These are phyloP conservation scores for Zaprionus davidi DNA, from an alignment of 1,140 invertebrate species.

Conservation along the genomic window DNA sequence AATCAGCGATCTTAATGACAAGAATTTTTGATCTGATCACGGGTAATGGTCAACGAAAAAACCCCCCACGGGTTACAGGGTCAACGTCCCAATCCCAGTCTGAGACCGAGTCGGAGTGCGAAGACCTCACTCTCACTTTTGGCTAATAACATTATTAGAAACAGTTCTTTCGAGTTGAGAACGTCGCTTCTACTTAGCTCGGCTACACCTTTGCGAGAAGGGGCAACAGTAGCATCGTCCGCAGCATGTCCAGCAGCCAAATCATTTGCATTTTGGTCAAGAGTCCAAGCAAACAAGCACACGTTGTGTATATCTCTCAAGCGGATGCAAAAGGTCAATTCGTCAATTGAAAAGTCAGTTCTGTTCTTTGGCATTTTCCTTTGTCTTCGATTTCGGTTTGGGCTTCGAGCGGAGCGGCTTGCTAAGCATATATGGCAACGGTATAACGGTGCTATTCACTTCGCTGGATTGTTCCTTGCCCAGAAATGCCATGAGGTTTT, in stretches of 20 bases:
- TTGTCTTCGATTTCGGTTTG: slow-evolving; percentile 13
- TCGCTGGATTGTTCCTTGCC: slow-evolving; percentile 29
- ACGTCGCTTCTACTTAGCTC: background rate
- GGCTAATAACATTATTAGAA: slow-evolving; percentile 1
- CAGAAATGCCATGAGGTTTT: slow-evolving; percentile 40
- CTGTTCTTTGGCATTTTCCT: background rate
- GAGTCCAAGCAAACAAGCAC: slow-evolving; percentile 9
- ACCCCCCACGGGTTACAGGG: background rate
- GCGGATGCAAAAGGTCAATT: slow-evolving; percentile 60
- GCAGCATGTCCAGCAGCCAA: background rate
- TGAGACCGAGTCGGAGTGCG: background rate
- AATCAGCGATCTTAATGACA: slow-evolving; percentile 71
- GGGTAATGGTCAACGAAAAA: slow-evolving; percentile 3
- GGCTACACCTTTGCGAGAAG: background rate
- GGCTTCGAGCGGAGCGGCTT: background rate
- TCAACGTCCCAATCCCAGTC: background rate
- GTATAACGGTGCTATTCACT: slow-evolving; percentile 54
- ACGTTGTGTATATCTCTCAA: background rate
- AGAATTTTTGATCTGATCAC: slow-evolving; percentile 66
- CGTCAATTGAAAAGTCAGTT: slow-evolving; percentile 58
- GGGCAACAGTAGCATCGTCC: background rate
- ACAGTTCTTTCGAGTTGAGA: background rate
- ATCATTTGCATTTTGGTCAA: slow-evolving; percentile 62
- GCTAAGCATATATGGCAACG: slow-evolving; percentile 48
- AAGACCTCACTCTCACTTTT: slow-evolving; percentile 3